phyloP scores from a whole-genome alignment of 2,888 invertebrate genomes.

The Ophion ellenae region DNA sequence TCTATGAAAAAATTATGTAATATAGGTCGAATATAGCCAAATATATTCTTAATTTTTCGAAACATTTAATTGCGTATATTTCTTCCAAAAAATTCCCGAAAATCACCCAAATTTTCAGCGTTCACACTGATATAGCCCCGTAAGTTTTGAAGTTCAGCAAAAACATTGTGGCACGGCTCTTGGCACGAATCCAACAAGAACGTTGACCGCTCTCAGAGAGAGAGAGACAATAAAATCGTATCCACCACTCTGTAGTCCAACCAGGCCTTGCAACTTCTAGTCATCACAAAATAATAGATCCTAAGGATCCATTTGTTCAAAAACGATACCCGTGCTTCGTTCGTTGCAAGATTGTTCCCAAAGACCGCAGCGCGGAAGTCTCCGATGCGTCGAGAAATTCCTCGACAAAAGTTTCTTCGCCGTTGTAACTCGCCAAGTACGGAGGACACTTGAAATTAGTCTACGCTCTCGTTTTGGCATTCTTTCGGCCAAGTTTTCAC shows the following conservation, averaged over 20 bases:
- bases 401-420: conserved; percentile 42
- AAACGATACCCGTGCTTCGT: background rate
- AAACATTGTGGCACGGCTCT: background rate
- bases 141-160: background rate
- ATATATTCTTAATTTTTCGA: too few species aligned
- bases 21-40: too few species aligned
- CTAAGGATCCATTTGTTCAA: background rate
- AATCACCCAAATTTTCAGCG: too few species aligned
- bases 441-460: conserved; percentile 44
- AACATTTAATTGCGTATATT: too few species aligned
- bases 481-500: conserved; percentile 47
- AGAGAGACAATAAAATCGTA: background rate
- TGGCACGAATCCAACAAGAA: background rate
- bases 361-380: background rate
- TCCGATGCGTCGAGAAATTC: conserved; percentile 34
- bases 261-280: background rate
- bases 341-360: background rate
- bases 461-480: conserved; percentile 21
- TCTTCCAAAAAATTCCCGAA: too few species aligned
- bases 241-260: background rate
- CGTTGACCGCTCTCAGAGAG: background rate
- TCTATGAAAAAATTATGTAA: too few species aligned
- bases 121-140: too few species aligned
- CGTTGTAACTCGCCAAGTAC: conserved; percentile 30
- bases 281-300: background rate